Conservation (phyloP, 2,797 vertebrate species). For the Smutsia gigantea region DNA sequence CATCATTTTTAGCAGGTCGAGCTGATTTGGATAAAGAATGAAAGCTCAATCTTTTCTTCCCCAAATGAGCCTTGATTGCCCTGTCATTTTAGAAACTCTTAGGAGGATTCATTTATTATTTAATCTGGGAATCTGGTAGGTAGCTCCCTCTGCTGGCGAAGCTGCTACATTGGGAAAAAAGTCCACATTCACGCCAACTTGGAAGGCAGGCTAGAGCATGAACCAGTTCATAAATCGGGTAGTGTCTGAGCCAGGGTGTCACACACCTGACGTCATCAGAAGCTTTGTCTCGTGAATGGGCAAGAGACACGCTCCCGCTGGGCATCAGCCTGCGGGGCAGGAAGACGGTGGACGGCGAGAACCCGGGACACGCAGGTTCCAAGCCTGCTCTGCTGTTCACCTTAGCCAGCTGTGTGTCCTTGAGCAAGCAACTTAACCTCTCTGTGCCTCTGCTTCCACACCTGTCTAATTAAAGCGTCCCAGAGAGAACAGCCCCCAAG, state of each 20-base stretch:
- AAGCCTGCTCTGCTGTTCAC: background rate
- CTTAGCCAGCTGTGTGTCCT: background rate
- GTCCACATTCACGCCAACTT: fast-evolving
- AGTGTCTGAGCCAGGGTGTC: background rate
- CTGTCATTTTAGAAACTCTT: conserved; percentile 51
- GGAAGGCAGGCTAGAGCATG: fast-evolving
- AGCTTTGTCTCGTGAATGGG: fast-evolving
- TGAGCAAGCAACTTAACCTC: background rate
- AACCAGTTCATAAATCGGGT: background rate
- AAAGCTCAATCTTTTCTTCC: conserved; percentile 65
- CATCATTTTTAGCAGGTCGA: conserved; percentile 64
- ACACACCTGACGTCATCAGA: too few relatives aligned
- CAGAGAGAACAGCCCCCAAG: background rate
- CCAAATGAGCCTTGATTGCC: conserved; percentile 66
- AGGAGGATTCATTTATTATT: conserved; percentile 14
- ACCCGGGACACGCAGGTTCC: fast-evolving
- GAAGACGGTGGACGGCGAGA: background rate
- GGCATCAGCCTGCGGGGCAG: background rate
- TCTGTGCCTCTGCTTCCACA: background rate
- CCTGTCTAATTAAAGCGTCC: too few relatives aligned
- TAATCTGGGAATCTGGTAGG: background rate
- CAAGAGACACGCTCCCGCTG: fast-evolving
- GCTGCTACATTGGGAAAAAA: fast-evolving
- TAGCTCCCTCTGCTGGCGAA: conserved; percentile 67
- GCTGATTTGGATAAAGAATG: conserved; percentile 64